Evolutionary conservation across 2,888 invertebrate genomes (phyloP).

Genomic region (Muschampia plurimacula): DNA sequence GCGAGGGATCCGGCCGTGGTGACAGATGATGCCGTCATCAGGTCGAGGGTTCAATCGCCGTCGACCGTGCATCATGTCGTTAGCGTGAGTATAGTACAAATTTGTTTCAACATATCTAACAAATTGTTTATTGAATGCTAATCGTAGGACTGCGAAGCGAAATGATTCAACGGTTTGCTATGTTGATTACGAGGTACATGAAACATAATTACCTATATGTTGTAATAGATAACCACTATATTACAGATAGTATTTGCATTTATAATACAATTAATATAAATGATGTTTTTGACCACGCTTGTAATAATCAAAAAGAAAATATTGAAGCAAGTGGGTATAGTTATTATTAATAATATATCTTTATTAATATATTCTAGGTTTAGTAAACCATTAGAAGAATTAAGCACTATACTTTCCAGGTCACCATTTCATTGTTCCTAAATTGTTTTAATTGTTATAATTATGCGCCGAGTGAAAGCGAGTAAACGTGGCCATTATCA

Average conservation of each 20-base stretch:
- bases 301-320: background rate
- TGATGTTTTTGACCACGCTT: background rate
- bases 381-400: background rate
- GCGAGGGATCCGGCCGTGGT: constrained; percentile 72
- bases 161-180: constrained; percentile 4
- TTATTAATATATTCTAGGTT: background rate
- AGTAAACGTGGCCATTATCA: background rate
- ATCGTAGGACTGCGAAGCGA: background rate
- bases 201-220: background rate
- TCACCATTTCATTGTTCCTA: background rate
- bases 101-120: background rate
- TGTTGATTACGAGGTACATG: background rate
- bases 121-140: background rate
- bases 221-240: background rate
- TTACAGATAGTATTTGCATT: background rate
- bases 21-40: constrained; percentile 75
- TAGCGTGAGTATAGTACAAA: constrained; percentile 57
- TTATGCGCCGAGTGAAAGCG: background rate
- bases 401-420: background rate
- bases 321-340: background rate
- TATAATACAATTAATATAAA: background rate
- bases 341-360: background rate
- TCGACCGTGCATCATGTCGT: constrained; percentile 75
- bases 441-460: constrained; percentile 6
- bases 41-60: constrained; percentile 78